Percentiles rank a stretch among this genome's conserved stretches.
phyloP scores from a whole-genome alignment of 2,113 vertebrate genomes.

The Pteropus alecto region DNA sequence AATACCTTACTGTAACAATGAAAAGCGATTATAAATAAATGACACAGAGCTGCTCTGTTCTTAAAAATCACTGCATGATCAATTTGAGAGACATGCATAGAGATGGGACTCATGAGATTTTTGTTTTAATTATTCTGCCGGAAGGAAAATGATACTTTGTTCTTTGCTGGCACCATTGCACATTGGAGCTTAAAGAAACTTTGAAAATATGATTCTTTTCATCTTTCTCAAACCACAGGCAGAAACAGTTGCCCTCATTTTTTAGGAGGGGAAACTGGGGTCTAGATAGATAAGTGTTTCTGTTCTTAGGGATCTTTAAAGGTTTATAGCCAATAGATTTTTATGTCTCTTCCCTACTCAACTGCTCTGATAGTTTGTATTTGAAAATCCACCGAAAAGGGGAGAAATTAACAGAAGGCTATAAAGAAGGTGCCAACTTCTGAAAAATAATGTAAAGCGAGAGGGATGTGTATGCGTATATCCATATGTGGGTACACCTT shows the following conservation, averaged over 20 bases:
- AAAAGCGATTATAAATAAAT: constrained; percentile 73
- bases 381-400: neutral
- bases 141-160: constrained; percentile 48
- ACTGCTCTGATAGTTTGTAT: neutral
- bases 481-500: neutral
- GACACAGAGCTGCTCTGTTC: constrained; percentile 64
- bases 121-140: constrained; percentile 69
- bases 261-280: neutral
- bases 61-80: constrained; percentile 72
- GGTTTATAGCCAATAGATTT: neutral
- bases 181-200: constrained; percentile 4
- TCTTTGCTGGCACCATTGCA: neutral
- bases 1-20: constrained; percentile 61
- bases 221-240: neutral
- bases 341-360: neutral
- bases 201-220: neutral
- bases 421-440: neutral
- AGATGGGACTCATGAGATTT: constrained; percentile 60
- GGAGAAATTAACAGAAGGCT: neutral
- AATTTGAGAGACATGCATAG: constrained; percentile 59
- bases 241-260: neutral
- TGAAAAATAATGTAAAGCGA: neutral
- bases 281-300: neutral
- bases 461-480: too few relatives aligned
- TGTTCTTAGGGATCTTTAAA: neutral